A percentile compares a stretch with the other conserved stretches of the same genome.
Evolutionary conservation across 37 sponge, comb jelly and placozoan genomes (phyloP).

Genomic region (Cladorhizidae sp.): DNA sequence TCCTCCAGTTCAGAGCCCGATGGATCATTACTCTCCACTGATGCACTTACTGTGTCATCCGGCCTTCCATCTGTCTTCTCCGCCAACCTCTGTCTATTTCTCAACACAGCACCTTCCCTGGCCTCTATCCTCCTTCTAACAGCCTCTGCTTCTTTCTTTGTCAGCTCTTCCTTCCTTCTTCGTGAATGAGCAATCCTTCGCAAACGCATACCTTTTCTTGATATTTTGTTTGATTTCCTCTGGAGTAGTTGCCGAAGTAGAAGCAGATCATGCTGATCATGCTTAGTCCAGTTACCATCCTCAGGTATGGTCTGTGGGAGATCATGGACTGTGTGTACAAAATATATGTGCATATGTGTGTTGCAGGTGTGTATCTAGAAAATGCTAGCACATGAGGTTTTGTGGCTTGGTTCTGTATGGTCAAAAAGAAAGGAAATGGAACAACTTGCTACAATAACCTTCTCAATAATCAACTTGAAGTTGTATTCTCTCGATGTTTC

Average conservation of each 20-base stretch:
- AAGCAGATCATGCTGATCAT: constrained; percentile 11
- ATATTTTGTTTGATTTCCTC: neutral
- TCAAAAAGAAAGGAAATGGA: too few species aligned
- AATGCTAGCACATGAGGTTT: too few species aligned
- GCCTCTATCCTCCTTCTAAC: neutral
- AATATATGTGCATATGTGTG: too few species aligned
- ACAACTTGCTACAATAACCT: too few species aligned
- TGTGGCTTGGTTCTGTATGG: too few species aligned
- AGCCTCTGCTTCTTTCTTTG: constrained; percentile 9
- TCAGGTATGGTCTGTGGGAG: constrained; percentile 23
- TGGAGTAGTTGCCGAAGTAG: constrained; percentile 19
- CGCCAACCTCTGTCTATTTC: neutral
- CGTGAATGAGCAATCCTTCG: neutral
- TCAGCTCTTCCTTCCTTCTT: constrained; percentile 6
- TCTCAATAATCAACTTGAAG: too few species aligned
- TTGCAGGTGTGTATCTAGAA: neutral
- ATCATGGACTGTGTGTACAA: constrained; percentile 22
- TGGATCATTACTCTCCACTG: neutral
- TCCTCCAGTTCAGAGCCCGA: neutral
- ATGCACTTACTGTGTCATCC: neutral
- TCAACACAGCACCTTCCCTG: constrained; percentile 3
- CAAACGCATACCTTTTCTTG: neutral
- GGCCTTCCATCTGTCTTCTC: neutral
- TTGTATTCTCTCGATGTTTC: too few species aligned
- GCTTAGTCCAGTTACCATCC: neutral